Evolutionary conservation across 2,888 invertebrate species (phyloP).

Genomic region (Pachydiplax longipennis): DNA sequence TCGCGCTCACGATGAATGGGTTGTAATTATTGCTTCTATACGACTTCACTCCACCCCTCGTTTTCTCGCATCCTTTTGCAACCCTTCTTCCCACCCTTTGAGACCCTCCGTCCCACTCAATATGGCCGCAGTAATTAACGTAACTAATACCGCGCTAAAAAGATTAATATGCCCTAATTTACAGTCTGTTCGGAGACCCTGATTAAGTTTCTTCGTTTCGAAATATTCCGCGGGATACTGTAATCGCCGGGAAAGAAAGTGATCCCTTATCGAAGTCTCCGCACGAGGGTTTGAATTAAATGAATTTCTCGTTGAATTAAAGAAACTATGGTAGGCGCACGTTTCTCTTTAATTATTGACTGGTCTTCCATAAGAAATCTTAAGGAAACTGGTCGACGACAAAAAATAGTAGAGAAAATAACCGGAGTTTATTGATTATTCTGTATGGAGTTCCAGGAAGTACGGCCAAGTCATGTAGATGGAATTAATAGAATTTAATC

Average conservation of each 20-base stretch:
- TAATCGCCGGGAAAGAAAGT: neutral
- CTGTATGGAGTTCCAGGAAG: too few relatives aligned
- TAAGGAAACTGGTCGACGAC: too few relatives aligned
- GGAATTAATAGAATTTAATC: too few relatives aligned
- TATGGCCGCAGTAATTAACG: slow-evolving; percentile 46
- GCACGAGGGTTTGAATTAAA: neutral
- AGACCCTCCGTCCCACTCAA: slow-evolving; percentile 1
- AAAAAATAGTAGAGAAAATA: too few relatives aligned
- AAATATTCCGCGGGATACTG: neutral
- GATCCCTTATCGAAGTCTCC: neutral
- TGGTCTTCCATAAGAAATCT: too few relatives aligned
- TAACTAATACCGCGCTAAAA: slow-evolving; percentile 47
- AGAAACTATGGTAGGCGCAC: neutral
- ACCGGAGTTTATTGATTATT: too few relatives aligned
- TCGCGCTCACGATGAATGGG: slow-evolving; percentile 23
- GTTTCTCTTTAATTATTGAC: neutral
- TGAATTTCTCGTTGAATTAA: neutral
- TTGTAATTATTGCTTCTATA: slow-evolving; percentile 45
- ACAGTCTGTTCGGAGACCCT: slow-evolving; percentile 13
- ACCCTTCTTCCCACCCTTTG: neutral
- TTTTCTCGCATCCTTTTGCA: neutral
- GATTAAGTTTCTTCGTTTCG: slow-evolving; percentile 45
- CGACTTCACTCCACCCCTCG: neutral
- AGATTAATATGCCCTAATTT: slow-evolving; percentile 46
- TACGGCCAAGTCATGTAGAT: too few relatives aligned